A percentile compares a stretch with the other conserved stretches of the same genome.
Evolutionary conservation across 2,113 vertebrate genomes (phyloP).

Genomic region (Telmatochromis sp.): DNA sequence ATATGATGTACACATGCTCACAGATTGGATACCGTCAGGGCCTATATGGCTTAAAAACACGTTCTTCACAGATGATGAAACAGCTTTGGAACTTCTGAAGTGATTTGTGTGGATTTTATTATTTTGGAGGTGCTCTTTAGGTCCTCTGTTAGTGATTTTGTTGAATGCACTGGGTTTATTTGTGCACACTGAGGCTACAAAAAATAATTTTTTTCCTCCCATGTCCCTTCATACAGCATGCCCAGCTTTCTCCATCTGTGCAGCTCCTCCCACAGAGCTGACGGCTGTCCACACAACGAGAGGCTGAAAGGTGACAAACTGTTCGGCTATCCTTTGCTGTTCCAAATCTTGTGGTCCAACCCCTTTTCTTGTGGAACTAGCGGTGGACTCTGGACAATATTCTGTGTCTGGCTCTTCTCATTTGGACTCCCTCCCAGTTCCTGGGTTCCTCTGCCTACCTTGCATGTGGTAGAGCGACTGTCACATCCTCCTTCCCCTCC

Average conservation of each 20-base stretch:
- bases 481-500: not conserved
- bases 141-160: not conserved
- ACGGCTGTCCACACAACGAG: conserved; percentile 1
- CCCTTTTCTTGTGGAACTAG: not conserved
- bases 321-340: not conserved
- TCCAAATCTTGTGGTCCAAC: not conserved
- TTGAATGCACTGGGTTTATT: not conserved
- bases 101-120: not conserved
- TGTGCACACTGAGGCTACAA: not conserved
- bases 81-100: not conserved
- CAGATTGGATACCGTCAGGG: not conserved
- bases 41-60: not conserved
- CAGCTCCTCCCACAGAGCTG: not conserved
- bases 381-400: not conserved
- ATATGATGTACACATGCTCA: not conserved
- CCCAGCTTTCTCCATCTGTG: not conserved
- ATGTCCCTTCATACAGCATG: not conserved
- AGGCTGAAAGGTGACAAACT: conserved; percentile 1
- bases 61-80: not conserved
- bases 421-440: not conserved
- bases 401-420: not conserved
- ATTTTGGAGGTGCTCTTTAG: not conserved
- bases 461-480: not conserved
- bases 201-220: not conserved
- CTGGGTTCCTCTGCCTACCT: conserved; percentile 7